Evolutionary conservation across 2,888 invertebrate species (phyloP).

Genomic region (Macropis europaea): DNA sequence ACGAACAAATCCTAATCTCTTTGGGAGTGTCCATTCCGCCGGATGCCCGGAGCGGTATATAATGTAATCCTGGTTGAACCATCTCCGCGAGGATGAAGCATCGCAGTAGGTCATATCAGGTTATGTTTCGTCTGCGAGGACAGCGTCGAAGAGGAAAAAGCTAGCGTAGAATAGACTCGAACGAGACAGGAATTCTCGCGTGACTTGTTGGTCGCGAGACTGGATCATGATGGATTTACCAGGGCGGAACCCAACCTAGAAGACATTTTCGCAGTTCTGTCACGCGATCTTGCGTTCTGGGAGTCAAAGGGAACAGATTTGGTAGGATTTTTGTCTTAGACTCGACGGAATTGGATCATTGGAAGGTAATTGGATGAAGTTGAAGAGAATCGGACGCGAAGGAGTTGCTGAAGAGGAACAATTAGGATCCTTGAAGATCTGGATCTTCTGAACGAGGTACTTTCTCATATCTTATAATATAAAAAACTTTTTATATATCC

Average conservation of each 20-base stretch:
- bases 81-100: conserved; percentile 39
- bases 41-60: conserved; percentile 15
- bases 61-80: conserved; percentile 43
- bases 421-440: not conserved
- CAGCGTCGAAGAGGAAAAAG: not conserved
- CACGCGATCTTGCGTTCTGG: not conserved
- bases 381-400: not conserved
- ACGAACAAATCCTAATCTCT: conserved; percentile 7
- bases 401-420: not conserved
- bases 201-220: conserved; percentile 45
- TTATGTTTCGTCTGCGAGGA: conserved; percentile 24
- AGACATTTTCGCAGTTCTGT: not conserved
- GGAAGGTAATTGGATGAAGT: not conserved
- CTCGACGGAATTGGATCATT: not conserved
- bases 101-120: conserved; percentile 25
- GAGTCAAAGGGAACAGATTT: not conserved
- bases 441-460: no score
- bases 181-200: conserved; percentile 49
- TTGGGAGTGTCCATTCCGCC: conserved; percentile 28
- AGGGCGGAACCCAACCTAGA: not conserved
- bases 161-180: conserved; percentile 8
- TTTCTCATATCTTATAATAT: no score
- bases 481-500: no score
- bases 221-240: conserved; percentile 26
- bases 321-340: not conserved